Evolutionary conservation across 1,140 invertebrate species (phyloP), one percentile per base, ranked within the genome.

Genomic region (Cyclargus thomasi): DNA sequence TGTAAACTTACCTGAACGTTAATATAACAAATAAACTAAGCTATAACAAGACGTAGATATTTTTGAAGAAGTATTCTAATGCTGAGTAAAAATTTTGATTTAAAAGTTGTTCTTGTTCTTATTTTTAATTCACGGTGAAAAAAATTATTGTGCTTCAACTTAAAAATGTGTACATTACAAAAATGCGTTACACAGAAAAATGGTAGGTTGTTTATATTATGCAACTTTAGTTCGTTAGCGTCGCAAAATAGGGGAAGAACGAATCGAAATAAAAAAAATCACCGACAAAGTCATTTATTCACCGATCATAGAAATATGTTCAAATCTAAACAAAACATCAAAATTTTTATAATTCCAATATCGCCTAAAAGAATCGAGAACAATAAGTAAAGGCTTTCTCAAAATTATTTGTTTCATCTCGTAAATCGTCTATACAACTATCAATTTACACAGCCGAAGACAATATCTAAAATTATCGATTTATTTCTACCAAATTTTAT

Each of bases 251-350:
- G 65, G 74, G 70, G 66, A 0, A 59, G 21, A 59, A 20, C 6
- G 1, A 20, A 20, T 69, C 47, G 47, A 70, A 81, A 80, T 78
- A 74, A 84, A 78, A 77, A 74, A 71, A 72, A 74, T 81, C 81
- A 88, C 75, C 81, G 81, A 88, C 74, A 86, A 85, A 84, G 72
- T 87, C 80, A 81, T 87, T 90, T 90, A 88, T 88, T 90, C 72
- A 84, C 74, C 78, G 80, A 84, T 77, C 76, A 78, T 84, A 83
- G 76, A 84, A 83, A 83, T 84, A 78, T 82, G 83, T 70, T 84
- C 75, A 73, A 79, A 85, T 86, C 83, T 87, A 87, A 89, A 90
- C 85, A 90, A 90, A 86, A 88, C 79, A 88, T 86, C 78, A 74
- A 86, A 86, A 83, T 79, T 77, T 71, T 70, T 79, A 85, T 81